Conservation (phyloP, 2,888 invertebrate genomes). For the Poecilus cupreus region DNA sequence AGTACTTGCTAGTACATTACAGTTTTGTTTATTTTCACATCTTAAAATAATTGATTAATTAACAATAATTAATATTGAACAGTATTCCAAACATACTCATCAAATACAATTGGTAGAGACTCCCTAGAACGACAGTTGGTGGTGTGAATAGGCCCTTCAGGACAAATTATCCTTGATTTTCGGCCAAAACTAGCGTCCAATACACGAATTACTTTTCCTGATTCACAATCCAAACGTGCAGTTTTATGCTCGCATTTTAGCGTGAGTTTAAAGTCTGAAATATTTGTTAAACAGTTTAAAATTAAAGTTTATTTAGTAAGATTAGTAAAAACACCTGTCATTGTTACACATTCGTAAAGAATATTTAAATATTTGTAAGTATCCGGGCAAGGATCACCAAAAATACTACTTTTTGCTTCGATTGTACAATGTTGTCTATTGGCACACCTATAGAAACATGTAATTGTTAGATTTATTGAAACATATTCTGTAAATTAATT, state of each 20-base stretch:
- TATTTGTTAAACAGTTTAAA: neutral
- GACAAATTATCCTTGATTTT: conserved; percentile 29
- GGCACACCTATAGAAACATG: neutral
- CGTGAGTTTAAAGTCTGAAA: conserved; percentile 31
- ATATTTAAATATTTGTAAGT: conserved; percentile 29
- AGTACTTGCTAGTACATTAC: neutral
- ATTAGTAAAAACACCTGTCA: too few species aligned
- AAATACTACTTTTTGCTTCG: neutral
- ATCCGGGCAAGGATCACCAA: conserved; percentile 26
- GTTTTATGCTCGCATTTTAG: conserved; percentile 32
- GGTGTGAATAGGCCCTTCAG: conserved; percentile 3
- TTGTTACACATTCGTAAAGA: conserved; percentile 3
- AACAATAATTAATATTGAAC: too few species aligned
- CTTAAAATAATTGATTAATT: conserved; percentile 14
- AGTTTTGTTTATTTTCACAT: conserved; percentile 43
- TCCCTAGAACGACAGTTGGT: conserved; percentile 32
- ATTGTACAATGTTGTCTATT: conserved; percentile 30
- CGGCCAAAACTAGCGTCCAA: conserved; percentile 44
- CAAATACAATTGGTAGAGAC: conserved; percentile 29
- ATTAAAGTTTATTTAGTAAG: too few species aligned
- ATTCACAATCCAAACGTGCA: conserved; percentile 15
- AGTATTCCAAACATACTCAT: conserved; percentile 22
- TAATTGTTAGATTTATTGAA: too few species aligned
- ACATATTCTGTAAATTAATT: too few species aligned
- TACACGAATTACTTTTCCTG: conserved; percentile 30